Conservation (phyloP, 1,140 invertebrate species). For the Rhagoletis zephyria region DNA sequence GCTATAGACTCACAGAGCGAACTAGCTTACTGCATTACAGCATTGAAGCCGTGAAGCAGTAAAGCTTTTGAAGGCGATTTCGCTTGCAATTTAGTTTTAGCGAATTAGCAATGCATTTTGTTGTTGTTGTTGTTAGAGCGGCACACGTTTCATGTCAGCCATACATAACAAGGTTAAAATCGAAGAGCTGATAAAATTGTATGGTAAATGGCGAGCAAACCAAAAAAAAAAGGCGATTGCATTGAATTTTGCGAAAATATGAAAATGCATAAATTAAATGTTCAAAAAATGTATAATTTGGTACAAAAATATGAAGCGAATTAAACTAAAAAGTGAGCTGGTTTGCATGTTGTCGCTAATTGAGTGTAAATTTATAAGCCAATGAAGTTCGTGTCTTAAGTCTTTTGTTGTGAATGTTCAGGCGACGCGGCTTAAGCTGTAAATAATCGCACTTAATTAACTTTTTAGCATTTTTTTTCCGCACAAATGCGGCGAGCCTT, state of each 20-base stretch:
- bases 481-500: not conserved
- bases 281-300: no score
- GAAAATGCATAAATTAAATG: not conserved
- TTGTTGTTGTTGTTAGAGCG: not conserved
- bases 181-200: conserved; percentile 25
- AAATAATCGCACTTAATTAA: conserved; percentile 54
- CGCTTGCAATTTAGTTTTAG: not conserved
- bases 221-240: not conserved
- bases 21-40: not conserved
- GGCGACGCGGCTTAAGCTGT: conserved; percentile 20
- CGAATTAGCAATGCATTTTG: conserved; percentile 7
- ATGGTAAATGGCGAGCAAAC: not conserved
- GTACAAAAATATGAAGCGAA: no score
- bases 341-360: not conserved
- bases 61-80: not conserved
- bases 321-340: not conserved
- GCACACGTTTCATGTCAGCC: conserved; percentile 30
- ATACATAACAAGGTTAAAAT: not conserved
- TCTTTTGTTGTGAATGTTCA: conserved; percentile 51
- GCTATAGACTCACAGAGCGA: not conserved
- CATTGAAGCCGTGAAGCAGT: not conserved
- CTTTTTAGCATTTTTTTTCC: conserved; percentile 31
- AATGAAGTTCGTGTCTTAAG: conserved; percentile 56
- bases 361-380: conserved; percentile 19
- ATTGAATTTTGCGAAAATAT: conserved; percentile 1